phyloP scores from a whole-genome alignment of 1,140 invertebrate species.

The Hyles euphorbiae region DNA sequence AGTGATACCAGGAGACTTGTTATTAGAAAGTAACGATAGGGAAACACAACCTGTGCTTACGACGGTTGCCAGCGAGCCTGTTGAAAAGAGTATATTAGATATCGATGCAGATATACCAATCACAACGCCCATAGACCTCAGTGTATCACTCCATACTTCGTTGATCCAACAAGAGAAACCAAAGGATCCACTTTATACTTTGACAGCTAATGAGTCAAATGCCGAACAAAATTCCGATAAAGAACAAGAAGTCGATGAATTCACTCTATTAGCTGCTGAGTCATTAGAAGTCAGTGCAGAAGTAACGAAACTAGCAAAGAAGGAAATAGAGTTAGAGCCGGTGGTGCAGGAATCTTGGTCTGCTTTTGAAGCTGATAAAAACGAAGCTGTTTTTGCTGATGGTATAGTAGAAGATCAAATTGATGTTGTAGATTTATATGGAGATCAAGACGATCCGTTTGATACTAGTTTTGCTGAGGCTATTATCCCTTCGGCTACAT shows the following conservation, averaged over 20 bases:
- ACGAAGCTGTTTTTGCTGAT: conserved; percentile 88
- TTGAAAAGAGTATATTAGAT: conserved; percentile 82
- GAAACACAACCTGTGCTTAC: conserved; percentile 25
- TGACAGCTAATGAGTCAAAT: background rate
- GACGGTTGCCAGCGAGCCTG: conserved; percentile 26
- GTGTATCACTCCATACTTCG: conserved; percentile 77
- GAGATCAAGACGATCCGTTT: conserved; percentile 83
- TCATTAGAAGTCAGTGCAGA: conserved; percentile 78
- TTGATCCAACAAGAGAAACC: conserved; percentile 68
- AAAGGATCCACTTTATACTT: background rate
- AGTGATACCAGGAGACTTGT: conserved; percentile 79
- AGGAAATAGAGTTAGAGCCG: conserved; percentile 57
- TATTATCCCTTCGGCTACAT: conserved; percentile 75
- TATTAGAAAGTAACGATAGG: conserved; percentile 82
- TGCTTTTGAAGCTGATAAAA: conserved; percentile 84
- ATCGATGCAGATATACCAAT: conserved; percentile 81
- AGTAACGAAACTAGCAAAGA: conserved; percentile 51
- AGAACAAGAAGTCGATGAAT: conserved; percentile 82
- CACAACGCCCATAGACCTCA: conserved; percentile 79
- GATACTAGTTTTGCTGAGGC: conserved; percentile 90
- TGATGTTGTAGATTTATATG: conserved; percentile 58
- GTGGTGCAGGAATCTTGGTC: conserved; percentile 76
- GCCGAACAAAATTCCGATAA: conserved; percentile 29
- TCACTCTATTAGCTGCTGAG: conserved; percentile 84
- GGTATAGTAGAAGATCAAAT: conserved; percentile 78